These are phyloP conservation scores for Sympetrum striolatum DNA, from an alignment of 2,888 invertebrate species.

Conservation along the genomic window DNA sequence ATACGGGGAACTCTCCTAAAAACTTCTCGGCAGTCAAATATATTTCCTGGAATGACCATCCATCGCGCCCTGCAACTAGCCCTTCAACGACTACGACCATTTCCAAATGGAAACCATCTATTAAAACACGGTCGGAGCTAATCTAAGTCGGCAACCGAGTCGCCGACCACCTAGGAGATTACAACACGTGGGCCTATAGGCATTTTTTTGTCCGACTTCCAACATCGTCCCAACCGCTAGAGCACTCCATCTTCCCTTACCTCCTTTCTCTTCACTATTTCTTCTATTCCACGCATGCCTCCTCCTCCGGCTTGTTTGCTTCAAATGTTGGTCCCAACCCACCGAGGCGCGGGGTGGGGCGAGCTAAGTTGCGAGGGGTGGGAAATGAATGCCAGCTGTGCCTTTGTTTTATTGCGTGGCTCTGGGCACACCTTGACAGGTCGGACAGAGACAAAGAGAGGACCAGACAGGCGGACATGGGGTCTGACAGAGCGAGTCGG, in stretches of 20 bases:
- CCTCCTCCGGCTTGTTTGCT: not conserved
- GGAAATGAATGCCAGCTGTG: constrained; percentile 36
- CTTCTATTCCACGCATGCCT: not conserved
- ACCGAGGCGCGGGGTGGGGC: not conserved
- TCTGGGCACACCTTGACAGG: constrained; percentile 39
- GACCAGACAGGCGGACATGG: constrained; percentile 38
- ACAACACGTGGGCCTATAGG: not conserved
- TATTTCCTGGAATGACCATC: no score
- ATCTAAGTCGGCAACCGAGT: not conserved
- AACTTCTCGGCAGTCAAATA: no score
- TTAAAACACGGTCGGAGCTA: not conserved
- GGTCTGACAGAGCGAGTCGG: constrained; percentile 33
- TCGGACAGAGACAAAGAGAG: constrained; percentile 41
- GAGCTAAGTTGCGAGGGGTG: not conserved
- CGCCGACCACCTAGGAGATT: not conserved
- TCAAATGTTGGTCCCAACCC: constrained; percentile 1
- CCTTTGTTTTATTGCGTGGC: constrained; percentile 38
- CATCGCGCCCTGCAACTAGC: no score
- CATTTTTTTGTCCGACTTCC: not conserved
- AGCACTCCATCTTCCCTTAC: not conserved
- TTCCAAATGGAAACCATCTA: not conserved
- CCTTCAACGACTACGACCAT: not conserved
- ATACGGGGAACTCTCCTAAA: no score
- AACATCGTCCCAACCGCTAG: not conserved
- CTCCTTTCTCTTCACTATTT: constrained; percentile 23